A percentile compares a stretch with the other conserved stretches of the same genome.
These are phyloP conservation scores for Harpalus rufipes DNA, from an alignment of 2,888 invertebrate genomes.

Conservation along the genomic window DNA sequence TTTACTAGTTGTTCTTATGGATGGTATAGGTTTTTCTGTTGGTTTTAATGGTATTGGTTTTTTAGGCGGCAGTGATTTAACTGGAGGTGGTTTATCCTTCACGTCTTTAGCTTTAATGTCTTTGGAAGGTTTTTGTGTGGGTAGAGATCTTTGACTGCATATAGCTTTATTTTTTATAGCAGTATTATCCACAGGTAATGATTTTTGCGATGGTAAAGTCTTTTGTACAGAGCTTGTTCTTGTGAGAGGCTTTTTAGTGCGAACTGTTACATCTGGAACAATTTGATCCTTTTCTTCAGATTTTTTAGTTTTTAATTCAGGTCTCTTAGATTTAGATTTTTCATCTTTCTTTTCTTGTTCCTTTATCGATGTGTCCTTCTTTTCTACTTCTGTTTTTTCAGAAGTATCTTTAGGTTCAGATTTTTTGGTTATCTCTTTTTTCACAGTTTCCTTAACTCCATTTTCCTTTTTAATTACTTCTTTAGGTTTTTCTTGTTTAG, in stretches of 20 bases:
- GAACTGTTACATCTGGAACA: constrained; percentile 75
- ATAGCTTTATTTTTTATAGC: constrained; percentile 62
- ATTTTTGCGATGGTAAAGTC: constrained; percentile 69
- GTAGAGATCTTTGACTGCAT: constrained; percentile 64
- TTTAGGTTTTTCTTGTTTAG: constrained; percentile 69
- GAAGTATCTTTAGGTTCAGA: constrained; percentile 70
- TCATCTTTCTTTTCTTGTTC: constrained; percentile 76
- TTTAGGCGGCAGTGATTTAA: constrained; percentile 79
- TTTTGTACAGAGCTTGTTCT: constrained; percentile 62
- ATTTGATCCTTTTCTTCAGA: constrained; percentile 76
- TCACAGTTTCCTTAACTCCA: constrained; percentile 67
- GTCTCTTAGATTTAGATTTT: constrained; percentile 64
- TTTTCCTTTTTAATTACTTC: constrained; percentile 70
- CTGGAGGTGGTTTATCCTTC: constrained; percentile 75
- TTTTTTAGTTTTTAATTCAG: constrained; percentile 70
- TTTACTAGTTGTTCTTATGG: constrained; percentile 60
- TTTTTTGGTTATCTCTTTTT: constrained; percentile 68
- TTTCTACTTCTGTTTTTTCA: constrained; percentile 74
- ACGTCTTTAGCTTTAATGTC: constrained; percentile 73
- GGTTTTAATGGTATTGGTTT: constrained; percentile 68
- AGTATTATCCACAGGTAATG: constrained; percentile 52
- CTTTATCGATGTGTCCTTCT: constrained; percentile 74
- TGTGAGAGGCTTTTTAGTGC: constrained; percentile 70
- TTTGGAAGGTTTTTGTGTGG: constrained; percentile 70
- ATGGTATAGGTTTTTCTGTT: constrained; percentile 65